phyloP scores from a whole-genome alignment of 2,797 vertebrate genomes.

The Oryzias dopingdopingensis region DNA sequence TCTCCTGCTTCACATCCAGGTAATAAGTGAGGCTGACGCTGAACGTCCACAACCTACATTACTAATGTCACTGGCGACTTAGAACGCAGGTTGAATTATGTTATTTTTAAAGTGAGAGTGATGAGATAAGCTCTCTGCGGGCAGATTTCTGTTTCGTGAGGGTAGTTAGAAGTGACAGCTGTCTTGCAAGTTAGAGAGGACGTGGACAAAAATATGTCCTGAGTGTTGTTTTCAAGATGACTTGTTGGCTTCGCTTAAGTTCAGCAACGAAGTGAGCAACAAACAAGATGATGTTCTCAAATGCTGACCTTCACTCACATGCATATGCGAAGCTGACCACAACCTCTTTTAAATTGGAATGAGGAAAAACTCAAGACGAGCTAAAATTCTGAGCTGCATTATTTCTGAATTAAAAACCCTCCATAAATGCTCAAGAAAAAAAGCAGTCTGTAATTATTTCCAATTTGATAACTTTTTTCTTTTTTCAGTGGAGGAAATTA shows the following conservation, averaged over 20 bases:
- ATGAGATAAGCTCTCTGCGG: conserved; percentile 26
- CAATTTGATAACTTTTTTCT: no score
- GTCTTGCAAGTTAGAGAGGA: conserved; percentile 29
- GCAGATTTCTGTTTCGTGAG: conserved; percentile 26
- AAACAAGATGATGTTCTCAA: no score
- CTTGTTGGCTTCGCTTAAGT: conserved; percentile 18
- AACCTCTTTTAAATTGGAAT: no score
- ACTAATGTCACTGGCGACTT: conserved; percentile 14
- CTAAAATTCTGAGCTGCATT: no score
- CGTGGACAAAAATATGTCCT: conserved; percentile 12
- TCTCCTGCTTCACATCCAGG: conserved; percentile 11
- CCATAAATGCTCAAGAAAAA: no score
- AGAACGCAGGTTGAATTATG: conserved; percentile 12
- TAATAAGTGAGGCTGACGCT: conserved; percentile 18
- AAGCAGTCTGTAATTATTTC: no score
- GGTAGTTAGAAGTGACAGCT: conserved; percentile 51
- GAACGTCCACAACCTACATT: conserved; percentile 7
- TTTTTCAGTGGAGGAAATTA: no score
- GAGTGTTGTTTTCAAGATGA: conserved; percentile 35
- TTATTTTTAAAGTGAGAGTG: conserved; percentile 30
- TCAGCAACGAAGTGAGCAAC: no score
- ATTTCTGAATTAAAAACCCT: no score
- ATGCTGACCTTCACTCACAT: no score
- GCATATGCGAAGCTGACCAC: no score
- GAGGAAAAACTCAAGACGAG: no score